These are phyloP conservation scores for Okapia johnstoni DNA, from an alignment of 2,113 vertebrate genomes.

Conservation along the genomic window DNA sequence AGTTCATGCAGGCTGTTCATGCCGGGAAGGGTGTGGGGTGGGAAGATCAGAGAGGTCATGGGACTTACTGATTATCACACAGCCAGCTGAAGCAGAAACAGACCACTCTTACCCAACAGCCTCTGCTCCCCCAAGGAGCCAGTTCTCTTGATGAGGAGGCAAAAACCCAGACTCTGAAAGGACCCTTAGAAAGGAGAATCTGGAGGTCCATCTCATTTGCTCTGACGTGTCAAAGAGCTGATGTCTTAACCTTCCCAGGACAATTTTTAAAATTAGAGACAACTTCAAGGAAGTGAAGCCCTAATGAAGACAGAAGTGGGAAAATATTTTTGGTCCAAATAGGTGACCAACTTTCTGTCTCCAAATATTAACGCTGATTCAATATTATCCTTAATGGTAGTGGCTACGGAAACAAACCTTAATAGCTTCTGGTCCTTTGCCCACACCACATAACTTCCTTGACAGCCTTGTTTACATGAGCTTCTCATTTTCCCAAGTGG, in stretches of 20 bases:
- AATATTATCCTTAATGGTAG: neutral
- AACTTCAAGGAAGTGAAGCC: neutral
- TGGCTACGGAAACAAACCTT: neutral
- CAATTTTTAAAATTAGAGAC: neutral
- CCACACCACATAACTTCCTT: neutral
- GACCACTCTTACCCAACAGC: neutral
- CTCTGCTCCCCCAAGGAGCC: neutral
- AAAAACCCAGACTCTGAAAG: neutral
- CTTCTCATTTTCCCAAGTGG: conserved; percentile 6
- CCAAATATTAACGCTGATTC: neutral
- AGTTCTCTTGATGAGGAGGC: neutral
- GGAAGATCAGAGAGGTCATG: neutral
- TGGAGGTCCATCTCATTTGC: neutral
- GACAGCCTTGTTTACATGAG: neutral
- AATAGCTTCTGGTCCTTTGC: neutral
- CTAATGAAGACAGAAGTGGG: neutral
- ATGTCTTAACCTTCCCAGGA: neutral
- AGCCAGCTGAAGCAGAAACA: neutral
- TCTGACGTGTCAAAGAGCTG: neutral
- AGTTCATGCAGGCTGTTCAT: neutral
- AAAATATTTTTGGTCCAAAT: neutral
- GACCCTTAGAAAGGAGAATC: neutral
- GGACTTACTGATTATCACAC: neutral
- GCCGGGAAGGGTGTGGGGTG: neutral
- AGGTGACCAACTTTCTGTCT: neutral